These are phyloP conservation scores for Empis livida DNA, from an alignment of 2,888 invertebrate species.

Conservation along the genomic window DNA sequence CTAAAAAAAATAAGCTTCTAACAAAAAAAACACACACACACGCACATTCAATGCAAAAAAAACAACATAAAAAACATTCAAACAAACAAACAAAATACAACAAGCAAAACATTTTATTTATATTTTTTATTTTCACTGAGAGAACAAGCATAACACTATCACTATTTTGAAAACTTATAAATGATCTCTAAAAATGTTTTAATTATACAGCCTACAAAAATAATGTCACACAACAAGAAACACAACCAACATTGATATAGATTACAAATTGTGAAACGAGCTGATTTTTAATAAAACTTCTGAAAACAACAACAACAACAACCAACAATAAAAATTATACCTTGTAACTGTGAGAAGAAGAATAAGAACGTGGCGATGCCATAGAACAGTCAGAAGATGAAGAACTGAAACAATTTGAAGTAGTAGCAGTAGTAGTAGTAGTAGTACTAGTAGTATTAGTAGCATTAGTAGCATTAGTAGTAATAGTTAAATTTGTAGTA, in stretches of 20 bases:
- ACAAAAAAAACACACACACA: too few species aligned
- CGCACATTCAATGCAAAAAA: too few species aligned
- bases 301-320: neutral
- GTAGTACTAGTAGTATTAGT: neutral
- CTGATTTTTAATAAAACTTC: neutral
- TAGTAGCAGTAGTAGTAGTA: slow-evolving; percentile 22
- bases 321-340: slow-evolving; percentile 19
- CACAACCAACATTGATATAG: neutral
- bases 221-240: neutral
- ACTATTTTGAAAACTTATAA: too few species aligned
- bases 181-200: too few species aligned
- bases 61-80: too few species aligned
- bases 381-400: slow-evolving; percentile 38
- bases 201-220: too few species aligned
- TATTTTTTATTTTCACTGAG: too few species aligned
- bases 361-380: slow-evolving; percentile 37
- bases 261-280: neutral
- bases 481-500: slow-evolving; percentile 25
- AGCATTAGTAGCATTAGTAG: slow-evolving; percentile 5
- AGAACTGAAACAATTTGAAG: slow-evolving; percentile 33
- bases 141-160: too few species aligned
- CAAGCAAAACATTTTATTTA: too few species aligned
- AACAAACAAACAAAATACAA: too few species aligned
- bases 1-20: too few species aligned
- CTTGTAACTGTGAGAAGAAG: slow-evolving; percentile 36